Base-by-base conservation (phyloP, 2,113 vertebrate genomes). In the Salvelinus fontinalis region DNA sequence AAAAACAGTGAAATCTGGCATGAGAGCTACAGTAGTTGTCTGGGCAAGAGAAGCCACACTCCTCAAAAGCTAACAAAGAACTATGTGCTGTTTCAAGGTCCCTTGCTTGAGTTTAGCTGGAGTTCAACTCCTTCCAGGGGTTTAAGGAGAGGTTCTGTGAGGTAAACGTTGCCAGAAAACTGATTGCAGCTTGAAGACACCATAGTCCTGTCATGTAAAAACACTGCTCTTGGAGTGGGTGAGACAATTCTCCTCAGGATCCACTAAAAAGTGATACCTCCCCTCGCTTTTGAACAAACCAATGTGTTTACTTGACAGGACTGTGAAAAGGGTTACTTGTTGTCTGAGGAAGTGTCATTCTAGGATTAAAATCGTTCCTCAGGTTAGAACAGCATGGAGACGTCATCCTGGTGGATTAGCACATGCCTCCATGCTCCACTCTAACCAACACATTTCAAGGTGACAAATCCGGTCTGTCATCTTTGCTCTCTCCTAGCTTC, bases 21-120 rank as follows among this genome's bases (percentile, higher is more conserved):
- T 54, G 51, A 54, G 51, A 54, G 51, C 51, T 16, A 34, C 34
- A 34, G 34, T 34, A 18, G 51, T 54, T 18, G 51, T 54, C 51
- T 5, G 1, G 51, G 51, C 51, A 54, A 54, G 29, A 68, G 29
- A 9, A 34, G 4, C 29, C 67, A 39, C 29, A 16, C 67, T 39
- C 67, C 67, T 39, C 67, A n/a, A 29, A 31, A 68, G 31, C 29
- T 7, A 34, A 39, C 67, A n/a, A 68, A 68, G 31, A 34, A 34
- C 18, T 16, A 68, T 39, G 67, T 68, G 39, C 2, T 44, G 67
- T 68, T 68, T 68, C 67, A 39, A 68, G 67, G 67, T 68, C 67
- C 31, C 67, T 68, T 3, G 29, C 67, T 68, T 27, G 29, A 39
- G 29, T 39, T 68, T 27, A 68, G 18, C 67, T 34, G 31, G 14